A percentile compares a stretch with the other conserved stretches of the same genome.
phyloP scores from a whole-genome alignment of 1,140 invertebrate species.

The Panonychus citri region DNA sequence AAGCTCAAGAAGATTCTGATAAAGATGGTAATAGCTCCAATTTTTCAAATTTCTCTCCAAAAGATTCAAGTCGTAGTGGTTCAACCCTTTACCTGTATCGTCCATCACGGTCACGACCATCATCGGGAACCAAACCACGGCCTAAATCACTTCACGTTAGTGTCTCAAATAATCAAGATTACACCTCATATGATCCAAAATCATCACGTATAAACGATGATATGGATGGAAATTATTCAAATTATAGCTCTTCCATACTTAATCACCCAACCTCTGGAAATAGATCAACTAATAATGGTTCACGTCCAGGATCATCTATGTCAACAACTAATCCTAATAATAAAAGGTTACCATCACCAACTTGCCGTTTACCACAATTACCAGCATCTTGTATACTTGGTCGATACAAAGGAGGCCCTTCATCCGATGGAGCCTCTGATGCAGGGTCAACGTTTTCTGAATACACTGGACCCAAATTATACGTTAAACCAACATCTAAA shows the following conservation, averaged over 20 bases:
- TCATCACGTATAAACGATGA: neutral
- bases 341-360: neutral
- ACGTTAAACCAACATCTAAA: conserved; percentile 84
- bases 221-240: neutral
- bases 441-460: conserved; percentile 14
- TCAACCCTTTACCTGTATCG: conserved; percentile 6
- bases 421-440: conserved; percentile 15
- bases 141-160: conserved; percentile 16
- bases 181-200: neutral
- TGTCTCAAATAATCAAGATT: neutral
- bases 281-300: neutral
- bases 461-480: conserved; percentile 56
- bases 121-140: conserved; percentile 11
- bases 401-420: conserved; percentile 5
- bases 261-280: neutral
- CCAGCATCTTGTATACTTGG: neutral
- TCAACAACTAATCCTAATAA: neutral
- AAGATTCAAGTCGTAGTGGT: neutral
- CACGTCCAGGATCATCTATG: neutral
- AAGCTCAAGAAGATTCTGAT: conserved; percentile 63
- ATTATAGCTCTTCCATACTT: conserved; percentile 1
- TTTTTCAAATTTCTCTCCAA: neutral
- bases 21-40: conserved; percentile 2
- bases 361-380: neutral
- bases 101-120: neutral